A percentile compares a stretch with the other conserved stretches of the same genome.
These are phyloP conservation scores for Lagopus muta DNA, from an alignment of 2,113 vertebrate species.

Conservation along the genomic window DNA sequence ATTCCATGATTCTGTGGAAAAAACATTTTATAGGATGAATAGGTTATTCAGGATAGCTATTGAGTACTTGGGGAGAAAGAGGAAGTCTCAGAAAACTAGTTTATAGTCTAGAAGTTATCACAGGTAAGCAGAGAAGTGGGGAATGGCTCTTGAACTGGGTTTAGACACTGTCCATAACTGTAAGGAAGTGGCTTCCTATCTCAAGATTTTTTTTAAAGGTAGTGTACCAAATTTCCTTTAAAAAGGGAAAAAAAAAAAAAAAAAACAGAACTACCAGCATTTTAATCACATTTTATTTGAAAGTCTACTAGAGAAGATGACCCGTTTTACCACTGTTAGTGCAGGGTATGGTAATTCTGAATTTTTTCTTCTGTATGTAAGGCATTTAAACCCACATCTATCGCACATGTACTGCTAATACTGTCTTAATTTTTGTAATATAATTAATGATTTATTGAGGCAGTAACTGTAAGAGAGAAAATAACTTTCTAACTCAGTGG, in stretches of 20 bases:
- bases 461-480: not conserved
- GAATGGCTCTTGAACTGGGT: not conserved
- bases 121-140: not conserved
- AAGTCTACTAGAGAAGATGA: not conserved
- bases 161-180: not conserved
- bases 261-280: not conserved
- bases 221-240: not conserved
- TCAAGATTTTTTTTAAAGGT: not conserved
- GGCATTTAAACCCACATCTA: not conserved
- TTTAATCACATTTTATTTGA: not conserved
- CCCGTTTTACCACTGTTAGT: not conserved
- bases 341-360: not conserved
- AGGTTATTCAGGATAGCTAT: not conserved
- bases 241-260: not conserved
- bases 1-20: not conserved
- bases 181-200: not conserved
- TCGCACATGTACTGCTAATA: not conserved
- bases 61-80: not conserved
- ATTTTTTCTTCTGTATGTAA: not conserved
- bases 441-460: not conserved
- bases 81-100: not conserved
- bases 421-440: not conserved
- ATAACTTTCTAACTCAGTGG: not conserved
- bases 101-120: not conserved
- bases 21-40: not conserved